phyloP scores from a whole-genome alignment of 2,888 invertebrate species.

The Corbicula japonica region DNA sequence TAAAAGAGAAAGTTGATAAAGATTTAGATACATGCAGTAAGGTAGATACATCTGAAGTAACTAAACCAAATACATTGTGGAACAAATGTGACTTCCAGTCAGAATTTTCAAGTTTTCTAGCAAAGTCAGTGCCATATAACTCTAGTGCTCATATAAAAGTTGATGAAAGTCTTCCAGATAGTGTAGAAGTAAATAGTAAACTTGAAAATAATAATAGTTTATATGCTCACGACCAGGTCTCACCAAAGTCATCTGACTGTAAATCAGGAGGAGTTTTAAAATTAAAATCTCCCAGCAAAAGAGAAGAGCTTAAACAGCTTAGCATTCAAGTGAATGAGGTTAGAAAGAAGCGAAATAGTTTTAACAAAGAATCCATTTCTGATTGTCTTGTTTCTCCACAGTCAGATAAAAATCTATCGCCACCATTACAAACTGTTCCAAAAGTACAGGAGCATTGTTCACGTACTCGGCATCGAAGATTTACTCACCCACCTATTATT shows the following conservation, averaged over 20 bases:
- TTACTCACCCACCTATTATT: conserved; percentile 13
- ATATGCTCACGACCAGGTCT: no score
- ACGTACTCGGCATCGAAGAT: conserved; percentile 11
- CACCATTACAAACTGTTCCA: conserved; percentile 26
- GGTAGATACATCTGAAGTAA: no score
- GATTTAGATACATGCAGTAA: no score
- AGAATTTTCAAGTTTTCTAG: conserved; percentile 32
- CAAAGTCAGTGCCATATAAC: conserved; percentile 39
- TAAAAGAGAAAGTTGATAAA: no score
- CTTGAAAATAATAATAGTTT: no score
- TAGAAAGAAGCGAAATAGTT: conserved; percentile 52
- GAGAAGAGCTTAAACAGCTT: conserved; percentile 52
- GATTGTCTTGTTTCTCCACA: neutral
- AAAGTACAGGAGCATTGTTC: conserved; percentile 26
- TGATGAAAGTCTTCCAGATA: conserved; percentile 34
- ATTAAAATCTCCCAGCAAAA: conserved; percentile 28
- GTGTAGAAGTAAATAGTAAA: no score
- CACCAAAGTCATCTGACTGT: no score
- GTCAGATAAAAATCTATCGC: conserved; percentile 35
- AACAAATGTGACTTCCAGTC: conserved; percentile 33
- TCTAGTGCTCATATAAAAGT: conserved; percentile 27
- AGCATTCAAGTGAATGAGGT: conserved; percentile 62
- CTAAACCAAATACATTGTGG: neutral
- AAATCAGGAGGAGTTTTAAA: no score
- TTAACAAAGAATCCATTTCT: conserved; percentile 38